These are phyloP conservation scores for Datnioides undecimradiatus DNA, from an alignment of 2,113 vertebrate genomes.

Conservation along the genomic window DNA sequence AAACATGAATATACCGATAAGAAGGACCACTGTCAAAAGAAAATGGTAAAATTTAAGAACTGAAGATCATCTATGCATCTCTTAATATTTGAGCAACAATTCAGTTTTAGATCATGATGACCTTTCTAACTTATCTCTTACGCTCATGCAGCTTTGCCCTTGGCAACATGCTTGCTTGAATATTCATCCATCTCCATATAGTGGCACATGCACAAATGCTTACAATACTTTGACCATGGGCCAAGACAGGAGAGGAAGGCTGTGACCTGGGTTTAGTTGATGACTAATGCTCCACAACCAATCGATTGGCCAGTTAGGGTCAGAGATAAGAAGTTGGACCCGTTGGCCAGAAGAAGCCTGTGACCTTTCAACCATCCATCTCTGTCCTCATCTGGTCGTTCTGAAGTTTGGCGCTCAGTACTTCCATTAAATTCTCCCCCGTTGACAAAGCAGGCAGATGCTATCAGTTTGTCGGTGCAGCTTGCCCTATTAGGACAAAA, in stretches of 20 bases:
- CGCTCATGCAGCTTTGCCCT: background rate
- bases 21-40: too few species aligned
- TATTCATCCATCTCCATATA: conserved; percentile 61
- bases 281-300: conserved; percentile 93
- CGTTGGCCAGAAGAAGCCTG: conserved; percentile 84
- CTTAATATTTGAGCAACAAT: background rate
- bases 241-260: conserved; percentile 52
- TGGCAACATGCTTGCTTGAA: conserved; percentile 5
- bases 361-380: conserved; percentile 92
- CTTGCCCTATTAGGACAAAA: conserved; percentile 63
- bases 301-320: conserved; percentile 90
- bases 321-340: conserved; percentile 88
- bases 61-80: background rate
- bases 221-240: conserved; percentile 51
- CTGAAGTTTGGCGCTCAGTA: conserved; percentile 82
- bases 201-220: conserved; percentile 59
- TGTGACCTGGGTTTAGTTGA: conserved; percentile 62
- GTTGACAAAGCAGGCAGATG: conserved; percentile 90
- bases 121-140: conserved; percentile 13
- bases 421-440: conserved; percentile 83
- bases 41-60: too few species aligned
- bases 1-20: too few species aligned
- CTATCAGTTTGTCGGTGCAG: conserved; percentile 75
- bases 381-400: conserved; percentile 86
- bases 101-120: conserved; percentile 12